Evolutionary conservation across 2,888 invertebrate genomes (phyloP).

Genomic region (Hoplodrina ambigua): DNA sequence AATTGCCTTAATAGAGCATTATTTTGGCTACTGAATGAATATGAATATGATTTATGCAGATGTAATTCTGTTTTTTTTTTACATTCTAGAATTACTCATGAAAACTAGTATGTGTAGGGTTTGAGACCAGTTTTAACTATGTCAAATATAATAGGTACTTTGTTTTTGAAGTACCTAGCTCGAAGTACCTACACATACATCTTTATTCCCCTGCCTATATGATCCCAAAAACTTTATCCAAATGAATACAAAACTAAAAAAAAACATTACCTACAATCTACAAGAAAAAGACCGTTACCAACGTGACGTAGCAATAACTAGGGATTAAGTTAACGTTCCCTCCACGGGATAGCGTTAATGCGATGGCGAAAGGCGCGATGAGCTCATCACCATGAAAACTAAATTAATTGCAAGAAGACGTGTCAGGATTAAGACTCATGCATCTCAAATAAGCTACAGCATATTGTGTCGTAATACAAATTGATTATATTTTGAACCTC

Average conservation of each 20-base stretch:
- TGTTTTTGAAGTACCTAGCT: too few relatives aligned
- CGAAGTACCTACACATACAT: too few relatives aligned
- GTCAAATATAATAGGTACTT: too few relatives aligned
- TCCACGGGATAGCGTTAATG: slow-evolving; percentile 49
- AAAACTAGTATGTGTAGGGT: too few relatives aligned
- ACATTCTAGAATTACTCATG: too few relatives aligned
- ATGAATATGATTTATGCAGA: too few relatives aligned
- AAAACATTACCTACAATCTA: neutral
- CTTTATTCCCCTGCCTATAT: too few relatives aligned
- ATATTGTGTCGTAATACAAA: slow-evolving; percentile 43
- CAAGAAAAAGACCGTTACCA: slow-evolving; percentile 31
- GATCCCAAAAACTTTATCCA: neutral
- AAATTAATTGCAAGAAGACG: slow-evolving; percentile 70
- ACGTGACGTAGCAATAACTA: slow-evolving; percentile 58
- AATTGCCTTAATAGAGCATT: too few relatives aligned
- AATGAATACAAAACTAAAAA: neutral
- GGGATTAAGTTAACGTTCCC: slow-evolving; percentile 61
- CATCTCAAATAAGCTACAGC: slow-evolving; percentile 61
- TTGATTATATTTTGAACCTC: slow-evolving; percentile 38
- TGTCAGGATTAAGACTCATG: slow-evolving; percentile 64
- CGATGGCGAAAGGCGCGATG: slow-evolving; percentile 59
- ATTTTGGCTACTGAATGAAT: too few relatives aligned
- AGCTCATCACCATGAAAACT: slow-evolving; percentile 69
- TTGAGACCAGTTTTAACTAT: too few relatives aligned
- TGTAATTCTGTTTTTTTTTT: too few relatives aligned